Conservation (phyloP, 2,797 vertebrate species). For the Sebastes trivittatus region DNA sequence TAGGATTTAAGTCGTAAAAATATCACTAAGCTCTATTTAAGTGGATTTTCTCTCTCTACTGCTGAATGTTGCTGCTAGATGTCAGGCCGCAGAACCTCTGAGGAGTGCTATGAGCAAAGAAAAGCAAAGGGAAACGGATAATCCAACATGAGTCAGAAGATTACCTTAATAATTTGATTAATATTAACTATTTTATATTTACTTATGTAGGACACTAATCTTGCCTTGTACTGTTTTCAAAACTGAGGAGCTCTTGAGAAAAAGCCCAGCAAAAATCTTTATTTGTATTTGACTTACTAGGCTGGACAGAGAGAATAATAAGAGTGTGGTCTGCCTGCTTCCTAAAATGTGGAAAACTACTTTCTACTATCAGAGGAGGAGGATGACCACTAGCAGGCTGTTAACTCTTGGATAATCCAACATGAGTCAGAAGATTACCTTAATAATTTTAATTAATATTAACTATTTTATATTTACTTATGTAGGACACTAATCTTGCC, state of each 20-base stretch:
- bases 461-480: too few species aligned
- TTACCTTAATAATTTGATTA: too few species aligned
- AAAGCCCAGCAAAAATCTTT: too few species aligned
- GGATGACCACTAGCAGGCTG: background rate
- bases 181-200: too few species aligned
- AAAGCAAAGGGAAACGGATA: background rate
- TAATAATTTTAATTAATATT: background rate
- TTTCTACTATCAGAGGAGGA: background rate
- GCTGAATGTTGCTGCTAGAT: background rate
- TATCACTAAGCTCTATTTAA: background rate
- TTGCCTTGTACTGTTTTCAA: too few species aligned
- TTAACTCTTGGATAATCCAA: too few species aligned
- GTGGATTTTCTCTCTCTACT: background rate
- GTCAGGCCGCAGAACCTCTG: background rate
- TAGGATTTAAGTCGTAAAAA: background rate
- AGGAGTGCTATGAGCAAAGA: background rate
- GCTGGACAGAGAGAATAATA: too few species aligned
- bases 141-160: slow-evolving; percentile 1
- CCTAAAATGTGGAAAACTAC: background rate
- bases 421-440: background rate
- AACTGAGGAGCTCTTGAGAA: too few species aligned
- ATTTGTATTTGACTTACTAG: too few species aligned
- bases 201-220: too few species aligned
- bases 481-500: too few species aligned
- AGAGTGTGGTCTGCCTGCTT: background rate